phyloP scores from a whole-genome alignment of 2,888 invertebrate species.

The Ochropleura plecta region DNA sequence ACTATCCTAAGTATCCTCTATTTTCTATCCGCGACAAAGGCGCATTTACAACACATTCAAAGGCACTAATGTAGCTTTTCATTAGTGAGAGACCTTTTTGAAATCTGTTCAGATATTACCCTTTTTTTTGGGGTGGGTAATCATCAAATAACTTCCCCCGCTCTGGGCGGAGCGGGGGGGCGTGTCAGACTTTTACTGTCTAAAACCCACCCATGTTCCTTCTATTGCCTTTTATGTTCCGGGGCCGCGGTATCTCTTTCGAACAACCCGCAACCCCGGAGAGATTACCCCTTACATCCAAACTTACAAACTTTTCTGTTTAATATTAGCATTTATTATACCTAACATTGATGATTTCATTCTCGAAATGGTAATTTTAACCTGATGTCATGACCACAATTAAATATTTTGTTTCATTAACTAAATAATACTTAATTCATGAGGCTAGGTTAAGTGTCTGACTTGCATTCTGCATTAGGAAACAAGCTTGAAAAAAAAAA shows the following conservation, averaged over 20 bases:
- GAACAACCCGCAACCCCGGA: no score
- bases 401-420: not conserved
- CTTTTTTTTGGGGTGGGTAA: no score
- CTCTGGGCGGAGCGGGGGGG: no score
- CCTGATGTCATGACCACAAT: not conserved
- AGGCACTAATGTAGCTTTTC: not conserved
- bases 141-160: no score
- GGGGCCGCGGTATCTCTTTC: no score
- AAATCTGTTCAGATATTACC: not conserved
- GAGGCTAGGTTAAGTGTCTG: not conserved
- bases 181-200: no score
- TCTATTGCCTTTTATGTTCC: no score
- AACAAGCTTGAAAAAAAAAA: not conserved
- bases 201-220: no score
- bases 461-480: not conserved
- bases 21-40: no score
- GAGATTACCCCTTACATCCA: not conserved
- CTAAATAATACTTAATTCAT: not conserved
- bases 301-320: not conserved
- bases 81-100: not conserved
- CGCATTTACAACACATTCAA: not conserved
- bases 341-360: not conserved
- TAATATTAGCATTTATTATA: not conserved
- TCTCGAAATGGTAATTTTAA: not conserved
- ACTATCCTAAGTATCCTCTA: not conserved